Evolutionary conservation across 1,140 invertebrate species (phyloP).

Genomic region (Telenomus remus): DNA sequence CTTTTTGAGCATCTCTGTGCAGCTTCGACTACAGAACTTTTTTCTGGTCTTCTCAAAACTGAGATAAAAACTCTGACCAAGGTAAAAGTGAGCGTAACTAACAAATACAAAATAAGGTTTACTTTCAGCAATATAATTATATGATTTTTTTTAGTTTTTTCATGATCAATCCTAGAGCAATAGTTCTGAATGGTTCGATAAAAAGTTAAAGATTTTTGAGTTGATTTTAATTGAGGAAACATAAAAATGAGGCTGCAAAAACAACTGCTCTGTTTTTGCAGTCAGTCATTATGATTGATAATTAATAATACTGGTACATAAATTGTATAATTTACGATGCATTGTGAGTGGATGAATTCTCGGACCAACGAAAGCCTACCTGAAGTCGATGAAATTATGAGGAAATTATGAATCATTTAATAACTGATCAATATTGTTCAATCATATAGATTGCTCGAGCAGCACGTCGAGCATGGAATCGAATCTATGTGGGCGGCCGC

Average conservation of each 20-base stretch:
- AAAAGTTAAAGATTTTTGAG: neutral
- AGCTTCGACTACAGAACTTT: too few relatives aligned
- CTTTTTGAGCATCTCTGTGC: conserved; percentile 6
- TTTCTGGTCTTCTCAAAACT: neutral
- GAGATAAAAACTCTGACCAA: conserved; percentile 14
- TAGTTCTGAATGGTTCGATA: neutral
- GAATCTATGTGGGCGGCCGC: conserved; percentile 60
- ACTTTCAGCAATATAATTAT: conserved; percentile 6
- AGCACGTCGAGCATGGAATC: conserved; percentile 46
- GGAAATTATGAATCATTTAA: conserved; percentile 56
- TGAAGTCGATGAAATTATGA: conserved; percentile 49
- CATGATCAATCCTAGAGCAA: neutral
- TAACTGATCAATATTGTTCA: conserved; percentile 56
- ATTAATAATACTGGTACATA: conserved; percentile 14
- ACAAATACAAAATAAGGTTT: conserved; percentile 21
- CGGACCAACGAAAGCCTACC: conserved; percentile 14
- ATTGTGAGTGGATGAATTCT: conserved; percentile 12
- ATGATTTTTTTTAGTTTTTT: neutral
- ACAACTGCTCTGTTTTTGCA: neutral
- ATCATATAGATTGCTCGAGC: conserved; percentile 50
- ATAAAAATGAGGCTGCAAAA: too few relatives aligned
- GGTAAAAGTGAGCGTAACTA: conserved; percentile 45
- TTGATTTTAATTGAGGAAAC: conserved; percentile 3
- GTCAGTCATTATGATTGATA: neutral
- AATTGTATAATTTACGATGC: neutral